phyloP scores from a whole-genome alignment of 2,888 invertebrate species.

The Andricus curvator region DNA sequence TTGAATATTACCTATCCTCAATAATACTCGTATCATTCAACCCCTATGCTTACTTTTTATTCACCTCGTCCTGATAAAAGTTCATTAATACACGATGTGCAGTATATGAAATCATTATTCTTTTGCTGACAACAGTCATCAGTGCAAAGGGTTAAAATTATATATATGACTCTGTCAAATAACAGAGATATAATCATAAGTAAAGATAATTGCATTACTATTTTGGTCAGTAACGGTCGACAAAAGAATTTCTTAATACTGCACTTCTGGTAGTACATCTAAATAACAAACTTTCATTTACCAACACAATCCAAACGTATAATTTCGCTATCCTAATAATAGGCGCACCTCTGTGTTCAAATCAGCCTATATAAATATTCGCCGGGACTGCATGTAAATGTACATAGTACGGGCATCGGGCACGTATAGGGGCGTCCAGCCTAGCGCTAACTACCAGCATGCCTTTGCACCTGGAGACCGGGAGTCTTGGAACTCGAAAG shows the following conservation, averaged over 20 bases:
- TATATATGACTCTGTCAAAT: background rate
- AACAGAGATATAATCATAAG: background rate
- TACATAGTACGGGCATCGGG: conserved; percentile 40
- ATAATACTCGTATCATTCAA: background rate
- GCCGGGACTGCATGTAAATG: conserved; percentile 43
- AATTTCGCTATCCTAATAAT: conserved; percentile 17
- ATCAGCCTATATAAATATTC: conserved; percentile 29
- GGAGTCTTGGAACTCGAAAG: conserved; percentile 51
- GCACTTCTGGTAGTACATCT: background rate
- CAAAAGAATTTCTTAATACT: conserved; percentile 2
- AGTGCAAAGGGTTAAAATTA: background rate
- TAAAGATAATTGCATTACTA: conserved; percentile 17
- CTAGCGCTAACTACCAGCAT: conserved; percentile 42
- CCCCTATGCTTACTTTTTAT: background rate
- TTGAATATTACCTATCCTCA: background rate
- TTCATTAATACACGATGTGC: background rate
- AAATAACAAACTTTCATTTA: conserved; percentile 6
- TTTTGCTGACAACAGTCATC: background rate
- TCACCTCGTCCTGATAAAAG: background rate
- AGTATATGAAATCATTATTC: conserved; percentile 8
- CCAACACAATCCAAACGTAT: background rate
- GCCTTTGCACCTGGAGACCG: conserved; percentile 59
- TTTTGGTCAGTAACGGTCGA: background rate
- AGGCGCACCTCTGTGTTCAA: conserved; percentile 4
- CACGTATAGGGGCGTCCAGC: conserved; percentile 43